Evolutionary conservation across 2,888 invertebrate species (phyloP), one percentile per base, ranked within the genome.

Genomic region (Laspeyria flexula): DNA sequence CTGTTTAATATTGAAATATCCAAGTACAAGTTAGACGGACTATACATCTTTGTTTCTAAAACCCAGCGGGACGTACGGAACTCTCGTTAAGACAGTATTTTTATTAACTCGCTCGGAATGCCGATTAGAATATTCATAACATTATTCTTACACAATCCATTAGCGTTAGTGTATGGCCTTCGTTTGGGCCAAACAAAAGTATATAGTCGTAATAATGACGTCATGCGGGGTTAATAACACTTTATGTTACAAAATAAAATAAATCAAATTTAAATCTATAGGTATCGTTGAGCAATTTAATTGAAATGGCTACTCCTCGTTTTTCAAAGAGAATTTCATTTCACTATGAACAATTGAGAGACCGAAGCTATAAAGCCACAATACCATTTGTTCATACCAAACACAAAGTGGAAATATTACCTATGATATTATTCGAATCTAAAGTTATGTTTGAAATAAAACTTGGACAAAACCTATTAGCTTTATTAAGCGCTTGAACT

Each of bases 21-120:
- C 75, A 75, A 72, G 69, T 72, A 75, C 49, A 74, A 75, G 55
- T 52, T 55, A 60, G 47, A 47, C 73, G 71, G 77, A 76, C 82
- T 75, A 88, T 89, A 83, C 84, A 86, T 88, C 86, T 86, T 86
- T 85, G 88, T 88, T 89, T 84, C 81, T 85, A 80, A 81, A 82
- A 77, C 81, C 85, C 91, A 88, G 90, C 90, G 85, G 90, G 90
- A 76, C 56, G 76, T 75, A 70, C 71, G 62, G 70, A 74, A 71
- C 77, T 78, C 85, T 90, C 85, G 86, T 88, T 89, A 87, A 82
- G 82, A 79, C 81, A 83, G 79, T 84, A 85, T 88, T 89, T 88
- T 89, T 90, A 90, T 89, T 85, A 88, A 88, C 86, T 87, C 84
- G 75, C 77, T 77, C 81, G 82, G 86, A 87, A 90, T 88, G 79